Evolutionary conservation across 2,888 invertebrate species (phyloP).

Genomic region (Xylota sylvarum): DNA sequence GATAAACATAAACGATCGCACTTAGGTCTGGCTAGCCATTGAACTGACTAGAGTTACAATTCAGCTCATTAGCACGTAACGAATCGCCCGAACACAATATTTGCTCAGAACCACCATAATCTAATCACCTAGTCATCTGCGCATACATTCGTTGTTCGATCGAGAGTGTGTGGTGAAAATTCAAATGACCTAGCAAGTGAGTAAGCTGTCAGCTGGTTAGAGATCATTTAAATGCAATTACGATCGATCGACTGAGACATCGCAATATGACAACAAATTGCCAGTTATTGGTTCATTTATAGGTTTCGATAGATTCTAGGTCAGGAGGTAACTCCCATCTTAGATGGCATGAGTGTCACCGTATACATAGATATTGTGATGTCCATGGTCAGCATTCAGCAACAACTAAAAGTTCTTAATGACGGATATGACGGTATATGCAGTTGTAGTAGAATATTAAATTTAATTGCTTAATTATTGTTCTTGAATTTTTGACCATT

Average conservation of each 20-base stretch:
- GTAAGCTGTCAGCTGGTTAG: slow-evolving; percentile 4
- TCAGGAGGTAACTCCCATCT: slow-evolving; percentile 7
- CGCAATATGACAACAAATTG: slow-evolving; percentile 9
- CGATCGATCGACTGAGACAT: background rate
- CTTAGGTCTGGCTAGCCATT: background rate
- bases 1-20: background rate
- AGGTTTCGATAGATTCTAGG: background rate
- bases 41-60: background rate
- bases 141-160: background rate
- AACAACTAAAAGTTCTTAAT: background rate
- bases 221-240: slow-evolving; percentile 6
- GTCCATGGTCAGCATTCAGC: background rate
- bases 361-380: background rate
- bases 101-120: background rate
- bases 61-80: slow-evolving; percentile 3
- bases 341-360: background rate
- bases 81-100: background rate
- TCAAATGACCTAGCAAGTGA: background rate
- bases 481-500: slow-evolving; percentile 6
- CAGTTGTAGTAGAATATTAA: background rate
- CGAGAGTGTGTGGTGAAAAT: background rate
- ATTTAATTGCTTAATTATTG: background rate
- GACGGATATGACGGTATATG: background rate
- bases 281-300: slow-evolving; percentile 7
- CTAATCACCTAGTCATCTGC: background rate